Conservation (phyloP, 2,888 invertebrate species). For the Drosophila falleni region DNA sequence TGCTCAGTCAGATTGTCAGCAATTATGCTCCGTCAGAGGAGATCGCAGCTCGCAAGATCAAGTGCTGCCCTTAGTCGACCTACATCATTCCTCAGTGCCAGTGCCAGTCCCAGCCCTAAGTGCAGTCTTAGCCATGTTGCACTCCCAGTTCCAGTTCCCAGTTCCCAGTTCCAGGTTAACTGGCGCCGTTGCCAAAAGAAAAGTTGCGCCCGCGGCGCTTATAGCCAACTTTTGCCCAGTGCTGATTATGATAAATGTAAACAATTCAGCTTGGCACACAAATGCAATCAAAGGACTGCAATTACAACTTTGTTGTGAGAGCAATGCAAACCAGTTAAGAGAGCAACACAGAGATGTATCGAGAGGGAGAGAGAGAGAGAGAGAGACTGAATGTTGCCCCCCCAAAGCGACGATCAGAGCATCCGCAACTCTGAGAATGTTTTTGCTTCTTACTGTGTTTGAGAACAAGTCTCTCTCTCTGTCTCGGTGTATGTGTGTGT, state of each 20-base stretch:
- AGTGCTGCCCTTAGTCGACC: constrained; percentile 61
- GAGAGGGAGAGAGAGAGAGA: constrained; percentile 14
- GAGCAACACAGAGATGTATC: constrained; percentile 19
- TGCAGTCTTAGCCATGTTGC: constrained; percentile 1
- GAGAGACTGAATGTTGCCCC: constrained; percentile 30
- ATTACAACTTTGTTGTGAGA: constrained; percentile 59
- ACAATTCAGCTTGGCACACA: constrained; percentile 78
- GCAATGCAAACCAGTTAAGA: constrained; percentile 63
- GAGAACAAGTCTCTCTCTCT: constrained; percentile 35
- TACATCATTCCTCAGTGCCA: constrained; percentile 45
- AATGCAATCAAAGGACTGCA: constrained; percentile 80
- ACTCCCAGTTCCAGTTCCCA: constrained; percentile 13
- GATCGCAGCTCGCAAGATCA: constrained; percentile 56
- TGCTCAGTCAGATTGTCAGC: constrained; percentile 77
- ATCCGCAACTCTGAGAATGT: constrained; percentile 54
- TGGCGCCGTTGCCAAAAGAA: constrained; percentile 74
- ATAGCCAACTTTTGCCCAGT: constrained; percentile 49
- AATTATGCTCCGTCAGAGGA: constrained; percentile 56
- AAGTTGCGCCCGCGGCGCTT: constrained; percentile 67
- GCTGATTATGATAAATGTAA: constrained; percentile 79
- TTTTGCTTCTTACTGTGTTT: constrained; percentile 9
- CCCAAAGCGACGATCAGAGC: constrained; percentile 62
- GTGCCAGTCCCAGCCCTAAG: constrained; percentile 5
- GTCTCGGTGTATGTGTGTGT: constrained; percentile 14
- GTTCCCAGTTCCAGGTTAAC: constrained; percentile 47